Evolutionary conservation across 1,140 invertebrate species (phyloP).

Genomic region (Melanaphis sacchari): DNA sequence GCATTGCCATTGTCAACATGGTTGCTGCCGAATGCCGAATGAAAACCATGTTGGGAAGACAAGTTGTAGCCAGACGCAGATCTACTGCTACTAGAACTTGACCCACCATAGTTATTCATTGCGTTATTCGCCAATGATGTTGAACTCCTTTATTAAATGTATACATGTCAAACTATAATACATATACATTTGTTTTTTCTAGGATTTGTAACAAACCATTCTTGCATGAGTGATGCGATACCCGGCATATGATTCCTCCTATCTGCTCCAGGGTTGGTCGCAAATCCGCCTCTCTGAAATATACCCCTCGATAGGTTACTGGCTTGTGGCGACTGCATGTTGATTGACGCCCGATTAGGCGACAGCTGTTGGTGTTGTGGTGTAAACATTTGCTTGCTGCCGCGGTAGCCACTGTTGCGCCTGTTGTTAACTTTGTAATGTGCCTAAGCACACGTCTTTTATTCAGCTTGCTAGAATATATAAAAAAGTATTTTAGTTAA

Average conservation of each 20-base stretch:
- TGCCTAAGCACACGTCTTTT: conserved; percentile 56
- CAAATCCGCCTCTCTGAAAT: conserved; percentile 54
- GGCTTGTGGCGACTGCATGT: conserved; percentile 54
- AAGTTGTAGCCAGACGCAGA: conserved; percentile 51
- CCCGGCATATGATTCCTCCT: conserved; percentile 56
- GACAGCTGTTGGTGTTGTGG: conserved; percentile 57
- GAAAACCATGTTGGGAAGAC: conserved; percentile 67
- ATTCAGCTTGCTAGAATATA: conserved; percentile 46
- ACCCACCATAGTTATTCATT: conserved; percentile 57
- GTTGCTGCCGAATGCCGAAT: conserved; percentile 76
- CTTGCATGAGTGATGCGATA: conserved; percentile 57
- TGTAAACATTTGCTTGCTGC: conserved; percentile 55
- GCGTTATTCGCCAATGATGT: conserved; percentile 57
- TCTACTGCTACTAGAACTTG: conserved; percentile 51
- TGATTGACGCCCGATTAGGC: conserved; percentile 58
- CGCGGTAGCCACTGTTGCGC: conserved; percentile 56
- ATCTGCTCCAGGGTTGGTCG: conserved; percentile 55
- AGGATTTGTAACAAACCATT: conserved; percentile 52
- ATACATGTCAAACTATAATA: conserved; percentile 18
- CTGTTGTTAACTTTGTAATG: conserved; percentile 53
- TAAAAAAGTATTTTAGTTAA: neutral
- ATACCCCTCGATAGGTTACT: conserved; percentile 53
- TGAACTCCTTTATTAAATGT: conserved; percentile 45
- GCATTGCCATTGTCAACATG: conserved; percentile 72
- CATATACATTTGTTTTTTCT: conserved; percentile 3